Evolutionary conservation across 1,140 invertebrate genomes (phyloP), one percentile per base, ranked within the genome.

Genomic region (Himalopsyche phryganea): DNA sequence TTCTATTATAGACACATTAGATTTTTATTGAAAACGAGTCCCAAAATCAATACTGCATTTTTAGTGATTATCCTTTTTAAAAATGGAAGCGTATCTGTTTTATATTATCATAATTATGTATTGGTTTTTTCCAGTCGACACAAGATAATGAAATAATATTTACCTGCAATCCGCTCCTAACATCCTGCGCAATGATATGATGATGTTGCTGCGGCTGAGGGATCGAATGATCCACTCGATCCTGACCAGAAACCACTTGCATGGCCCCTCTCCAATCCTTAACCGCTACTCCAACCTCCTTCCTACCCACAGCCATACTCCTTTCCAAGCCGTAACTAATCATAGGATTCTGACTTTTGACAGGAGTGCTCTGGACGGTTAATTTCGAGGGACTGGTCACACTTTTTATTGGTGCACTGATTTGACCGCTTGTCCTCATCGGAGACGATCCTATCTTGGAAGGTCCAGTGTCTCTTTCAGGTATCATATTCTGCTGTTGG

Each of bases 301-400:
- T 63, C 40, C 58, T 42, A 4, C 51, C 40, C 15, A 63, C 57
- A 6, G 61, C 62, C 46, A 67, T 63, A 6, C 72, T 66, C 6
- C 72, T 66, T 53, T 72, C 72, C 2, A 82, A 66, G 1, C 76
- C 80, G 38, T 79, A 78, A 60, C 77, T 81, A 50, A 75, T 72
- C 66, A 81, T 80, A 0, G 78, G 71, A 44, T 86, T 86, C 71
- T 88, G 86, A 48, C 86, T 79, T 60, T 80, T 74, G 15, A 81
- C 79, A 9, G 77, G 78, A 14, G 75, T 75, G 56, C 76, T 81
- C 66, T 78, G 77, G 5, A 76, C 81, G 3, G 76, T 81, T 38
- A 79, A 70, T 51, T 72, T 74, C 0, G 71, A 73, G 6, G 76
- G 73, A 2, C 73, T 75, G 18, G 66, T 73, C 59, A 71, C 74